Evolutionary conservation across 1,140 invertebrate genomes (phyloP), one percentile per base, ranked within the genome.

Genomic region (Rhyacophila brunnea): DNA sequence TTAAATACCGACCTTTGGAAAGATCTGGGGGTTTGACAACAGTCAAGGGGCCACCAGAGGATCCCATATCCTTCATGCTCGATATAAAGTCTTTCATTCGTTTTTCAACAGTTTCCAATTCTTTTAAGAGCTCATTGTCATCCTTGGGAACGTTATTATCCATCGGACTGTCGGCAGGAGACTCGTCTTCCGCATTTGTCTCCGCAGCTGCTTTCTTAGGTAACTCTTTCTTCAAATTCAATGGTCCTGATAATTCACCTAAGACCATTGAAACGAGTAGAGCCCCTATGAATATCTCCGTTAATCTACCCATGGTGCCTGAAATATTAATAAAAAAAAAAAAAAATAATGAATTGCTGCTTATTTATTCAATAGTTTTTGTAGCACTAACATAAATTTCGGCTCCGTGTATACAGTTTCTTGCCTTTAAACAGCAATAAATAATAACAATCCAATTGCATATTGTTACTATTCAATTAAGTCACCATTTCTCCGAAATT

Each of bases 221-320:
- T 38, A 57, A 48, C 20, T 60, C 52, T 35, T 59, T 64, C 45
- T 40, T 51, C 19, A 55, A 28, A 17, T 46, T 55, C 32, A 55
- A 23, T 19, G 62, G 62, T 18, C 57, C 62, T 13, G 62, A 54
- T n/a, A 64, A 19, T 23, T 64, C 57, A 9, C 47, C 57, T 9
- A 57, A 18, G 14, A 13, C 20, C 6, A 50, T 7, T 2, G 28
- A 28, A 28, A 35, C 5, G 38, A 46, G 13, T 6, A 59, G 9
- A 10, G 48, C 23, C 5, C 51, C 17, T 7, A 52, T 32, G 1
- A 54, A 13, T 23, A 45, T 14, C 20, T 23, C 42, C 3, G 43
- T n/a, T 14, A 48, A 34, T 19, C 23, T 35, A 18, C 43, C 56
- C 62, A 64, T 64, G 45, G 56, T 64, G 51, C 40, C 56, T 64